Evolutionary conservation across 2,797 vertebrate species (phyloP), one percentile per base, ranked within the genome.

Genomic region (Poeciliopsis infans): DNA sequence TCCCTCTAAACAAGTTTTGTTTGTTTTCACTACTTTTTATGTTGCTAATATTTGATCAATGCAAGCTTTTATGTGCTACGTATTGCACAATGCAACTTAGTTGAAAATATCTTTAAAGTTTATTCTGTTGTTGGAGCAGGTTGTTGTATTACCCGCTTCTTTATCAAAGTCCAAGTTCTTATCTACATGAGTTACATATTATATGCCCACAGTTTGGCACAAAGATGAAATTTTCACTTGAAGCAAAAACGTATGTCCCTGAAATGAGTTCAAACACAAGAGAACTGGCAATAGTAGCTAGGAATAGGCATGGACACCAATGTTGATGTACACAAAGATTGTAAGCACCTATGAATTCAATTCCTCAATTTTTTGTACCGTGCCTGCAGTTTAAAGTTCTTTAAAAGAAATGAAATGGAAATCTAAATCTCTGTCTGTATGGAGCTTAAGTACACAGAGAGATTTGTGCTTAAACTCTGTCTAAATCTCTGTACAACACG

Each of bases 91-190:
- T 36, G 47, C 8, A 68, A 28, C 41, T 28, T 5, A 18, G 16
- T 2, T 61, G 11, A 75, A n/a, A 43, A 61, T 28, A 5, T 3
- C 0, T 47, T n/a, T 31, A 46, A 25, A 49, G 39, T 1, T 41
- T 31, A 53, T 43, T 12, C 0, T 28, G 18, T 23, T 46, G 45
- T 46, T 15, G 45, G 1, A 46, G 45, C 45, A 46, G 45, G 57
- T 53, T 16, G 1, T 41, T 73, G 16, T 57, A 15, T 78, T 10
- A 77, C 25, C 61, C 7, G 39, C 5, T 23, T 11, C 45, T 82
- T 69, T 72, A 68, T 82, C 86, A 92, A 87, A 91, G 89, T 91
- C 78, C 80, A 82, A 81, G 0, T 31, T 86, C 33, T 90, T 87
- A 90, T 90, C 84, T 61, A 7, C 1, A 4, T 61, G 18, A 39